Conservation (phyloP, 2,113 vertebrate genomes). For the Lagopus leucura region DNA sequence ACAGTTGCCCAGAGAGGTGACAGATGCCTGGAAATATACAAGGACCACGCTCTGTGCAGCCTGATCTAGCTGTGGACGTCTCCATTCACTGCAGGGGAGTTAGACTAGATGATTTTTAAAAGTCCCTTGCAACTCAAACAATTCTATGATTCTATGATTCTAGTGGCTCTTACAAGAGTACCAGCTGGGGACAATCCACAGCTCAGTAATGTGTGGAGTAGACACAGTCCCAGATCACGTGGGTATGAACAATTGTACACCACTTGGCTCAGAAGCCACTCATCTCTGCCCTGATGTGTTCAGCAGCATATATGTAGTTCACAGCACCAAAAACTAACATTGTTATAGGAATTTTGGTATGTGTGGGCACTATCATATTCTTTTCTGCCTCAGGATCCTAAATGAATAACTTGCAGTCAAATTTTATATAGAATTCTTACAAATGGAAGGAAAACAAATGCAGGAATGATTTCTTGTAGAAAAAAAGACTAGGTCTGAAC, state of each 20-base stretch:
- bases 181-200: neutral
- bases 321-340: neutral
- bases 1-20: no score
- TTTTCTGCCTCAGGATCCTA: neutral
- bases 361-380: neutral
- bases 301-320: neutral
- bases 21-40: no score
- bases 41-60: no score
- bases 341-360: neutral
- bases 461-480: neutral
- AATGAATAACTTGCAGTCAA: neutral
- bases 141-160: no score
- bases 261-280: neutral
- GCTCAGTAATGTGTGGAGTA: fast-evolving
- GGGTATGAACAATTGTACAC: neutral
- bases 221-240: neutral
- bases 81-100: no score
- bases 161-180: neutral
- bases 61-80: no score
- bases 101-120: no score
- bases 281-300: neutral
- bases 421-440: neutral
- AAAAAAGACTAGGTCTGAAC: no score
- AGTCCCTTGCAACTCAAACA: no score
- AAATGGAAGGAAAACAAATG: neutral